Conservation (phyloP, 2,888 invertebrate genomes). For the Choreutis nemorana region DNA sequence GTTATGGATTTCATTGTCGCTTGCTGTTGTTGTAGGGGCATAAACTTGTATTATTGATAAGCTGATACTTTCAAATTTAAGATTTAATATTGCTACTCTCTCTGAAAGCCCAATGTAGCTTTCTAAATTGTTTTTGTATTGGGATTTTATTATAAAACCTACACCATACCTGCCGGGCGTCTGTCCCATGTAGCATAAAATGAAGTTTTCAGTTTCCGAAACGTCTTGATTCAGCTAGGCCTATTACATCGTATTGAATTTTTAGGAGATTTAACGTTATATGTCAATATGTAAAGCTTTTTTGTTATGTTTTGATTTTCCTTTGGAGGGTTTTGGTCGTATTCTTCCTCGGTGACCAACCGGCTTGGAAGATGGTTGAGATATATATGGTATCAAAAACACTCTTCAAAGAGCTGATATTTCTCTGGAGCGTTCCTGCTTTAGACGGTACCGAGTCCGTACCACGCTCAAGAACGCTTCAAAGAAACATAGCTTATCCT, state of each 20-base stretch:
- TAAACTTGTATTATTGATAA: conserved; percentile 1
- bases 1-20: not conserved
- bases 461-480: too few relatives aligned
- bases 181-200: not conserved
- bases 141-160: not conserved
- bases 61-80: not conserved
- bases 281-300: not conserved
- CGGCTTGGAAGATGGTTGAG: not conserved
- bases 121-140: not conserved
- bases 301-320: not conserved
- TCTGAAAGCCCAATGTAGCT: not conserved
- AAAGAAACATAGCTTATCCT: too few relatives aligned
- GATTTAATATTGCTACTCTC: not conserved
- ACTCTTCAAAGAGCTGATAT: too few relatives aligned
- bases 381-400: too few relatives aligned
- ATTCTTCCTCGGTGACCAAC: not conserved
- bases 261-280: not conserved
- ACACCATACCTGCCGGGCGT: not conserved
- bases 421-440: too few relatives aligned
- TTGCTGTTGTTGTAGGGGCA: not conserved
- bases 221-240: not conserved
- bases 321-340: not conserved
- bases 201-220: not conserved
- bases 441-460: too few relatives aligned
- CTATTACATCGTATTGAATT: not conserved